Conservation (phyloP, 2,113 vertebrate species). For the Halichoerus grypus region DNA sequence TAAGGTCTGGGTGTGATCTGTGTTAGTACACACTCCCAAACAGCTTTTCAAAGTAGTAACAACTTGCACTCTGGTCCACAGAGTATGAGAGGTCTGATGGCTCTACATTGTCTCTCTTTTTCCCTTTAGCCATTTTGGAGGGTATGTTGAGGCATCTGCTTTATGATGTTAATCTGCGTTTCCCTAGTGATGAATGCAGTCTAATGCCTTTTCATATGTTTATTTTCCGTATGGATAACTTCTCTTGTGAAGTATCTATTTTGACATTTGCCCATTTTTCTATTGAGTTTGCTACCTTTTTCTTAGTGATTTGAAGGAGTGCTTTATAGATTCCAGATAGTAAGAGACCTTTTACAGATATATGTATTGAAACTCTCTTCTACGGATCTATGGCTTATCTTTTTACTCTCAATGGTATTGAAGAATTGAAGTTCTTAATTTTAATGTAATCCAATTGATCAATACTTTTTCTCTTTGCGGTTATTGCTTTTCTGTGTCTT, state of each 20-base stretch:
- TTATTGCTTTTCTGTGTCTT: constrained; percentile 49
- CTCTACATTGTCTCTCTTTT: background rate
- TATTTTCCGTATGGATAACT: background rate
- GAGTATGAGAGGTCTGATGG: background rate
- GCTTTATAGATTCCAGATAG: background rate
- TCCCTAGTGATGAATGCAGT: background rate
- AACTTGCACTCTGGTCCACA: background rate
- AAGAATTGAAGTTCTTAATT: constrained; percentile 33
- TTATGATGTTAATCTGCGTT: background rate
- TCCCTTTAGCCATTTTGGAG: background rate
- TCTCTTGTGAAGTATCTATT: background rate
- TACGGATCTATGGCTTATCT: background rate
- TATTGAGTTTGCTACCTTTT: background rate
- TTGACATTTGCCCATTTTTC: background rate
- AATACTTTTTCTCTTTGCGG: background rate
- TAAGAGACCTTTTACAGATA: background rate
- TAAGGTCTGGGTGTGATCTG: background rate
- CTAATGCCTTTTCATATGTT: background rate
- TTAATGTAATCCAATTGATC: constrained; percentile 13
- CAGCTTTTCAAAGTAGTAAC: background rate
- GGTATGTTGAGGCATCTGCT: background rate
- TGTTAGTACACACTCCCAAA: background rate
- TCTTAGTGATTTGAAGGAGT: background rate
- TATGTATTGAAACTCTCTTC: background rate
- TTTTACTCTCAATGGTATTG: background rate